phyloP scores from a whole-genome alignment of 2,888 invertebrate genomes.

The Galeopsomyia nigrocyanea region DNA sequence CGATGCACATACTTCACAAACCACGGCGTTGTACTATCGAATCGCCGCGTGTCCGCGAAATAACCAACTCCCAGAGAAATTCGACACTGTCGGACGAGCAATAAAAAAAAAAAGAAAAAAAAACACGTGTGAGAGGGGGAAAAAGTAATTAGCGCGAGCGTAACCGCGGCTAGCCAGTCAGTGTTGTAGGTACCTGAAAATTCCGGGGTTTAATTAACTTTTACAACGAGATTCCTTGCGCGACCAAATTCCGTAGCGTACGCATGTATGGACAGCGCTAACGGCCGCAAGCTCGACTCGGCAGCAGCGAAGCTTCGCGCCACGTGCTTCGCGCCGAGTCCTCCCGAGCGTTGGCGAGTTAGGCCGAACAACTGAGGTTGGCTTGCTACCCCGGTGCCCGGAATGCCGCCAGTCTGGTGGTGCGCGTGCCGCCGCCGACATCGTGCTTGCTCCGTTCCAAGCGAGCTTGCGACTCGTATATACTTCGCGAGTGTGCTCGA shows the following conservation, averaged over 20 bases:
- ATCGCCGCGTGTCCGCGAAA: too few relatives aligned
- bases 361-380: conserved; percentile 48
- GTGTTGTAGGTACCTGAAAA: background rate
- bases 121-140: too few relatives aligned
- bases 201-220: conserved; percentile 5
- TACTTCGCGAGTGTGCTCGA: too few relatives aligned
- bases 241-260: too few relatives aligned
- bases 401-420: conserved; percentile 64
- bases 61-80: too few relatives aligned
- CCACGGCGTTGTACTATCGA: too few relatives aligned
- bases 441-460: conserved; percentile 7
- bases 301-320: conserved; percentile 55
- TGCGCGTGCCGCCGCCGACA: conserved; percentile 60
- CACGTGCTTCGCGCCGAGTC: conserved; percentile 58
- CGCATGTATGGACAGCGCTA: too few relatives aligned
- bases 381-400: conserved; percentile 50
- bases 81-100: too few relatives aligned
- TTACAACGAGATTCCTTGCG: background rate
- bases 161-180: too few relatives aligned
- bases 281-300: background rate
- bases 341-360: conserved; percentile 51
- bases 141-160: background rate
- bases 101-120: too few relatives aligned
- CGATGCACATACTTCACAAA: too few relatives aligned
- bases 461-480: too few relatives aligned